Evolutionary conservation across 2,797 vertebrate species (phyloP).

Genomic region (Diplodus sargus): DNA sequence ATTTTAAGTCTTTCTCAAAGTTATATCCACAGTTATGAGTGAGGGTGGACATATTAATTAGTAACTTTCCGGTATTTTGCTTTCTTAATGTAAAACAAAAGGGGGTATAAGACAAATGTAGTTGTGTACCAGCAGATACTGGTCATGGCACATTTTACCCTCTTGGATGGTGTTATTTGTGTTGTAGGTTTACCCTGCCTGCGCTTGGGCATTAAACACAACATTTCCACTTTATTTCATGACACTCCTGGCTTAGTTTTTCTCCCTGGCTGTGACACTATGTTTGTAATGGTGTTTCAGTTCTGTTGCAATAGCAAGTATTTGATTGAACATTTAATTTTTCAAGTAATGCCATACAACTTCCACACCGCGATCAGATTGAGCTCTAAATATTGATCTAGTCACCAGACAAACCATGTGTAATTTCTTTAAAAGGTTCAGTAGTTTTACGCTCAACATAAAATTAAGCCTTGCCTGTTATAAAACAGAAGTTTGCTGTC

Average conservation of each 20-base stretch:
- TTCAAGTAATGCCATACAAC: background rate
- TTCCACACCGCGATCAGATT: background rate
- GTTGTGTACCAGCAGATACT: background rate
- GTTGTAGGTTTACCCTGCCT: background rate
- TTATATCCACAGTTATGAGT: background rate
- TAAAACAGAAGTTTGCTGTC: background rate
- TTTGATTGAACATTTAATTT: background rate
- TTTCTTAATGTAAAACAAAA: conserved; percentile 8
- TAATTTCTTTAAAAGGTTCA: background rate
- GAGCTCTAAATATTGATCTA: background rate
- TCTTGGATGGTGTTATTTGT: conserved; percentile 5
- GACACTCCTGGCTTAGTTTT: background rate
- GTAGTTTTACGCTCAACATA: too few relatives aligned
- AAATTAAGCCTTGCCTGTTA: background rate
- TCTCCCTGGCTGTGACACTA: background rate
- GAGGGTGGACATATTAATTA: background rate
- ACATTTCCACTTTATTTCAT: background rate
- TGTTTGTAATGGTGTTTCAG: background rate
- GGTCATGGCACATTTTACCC: conserved; percentile 5
- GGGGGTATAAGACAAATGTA: background rate
- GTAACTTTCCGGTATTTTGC: background rate
- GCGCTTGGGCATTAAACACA: background rate
- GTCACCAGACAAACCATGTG: background rate
- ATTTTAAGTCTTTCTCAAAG: conserved; percentile 5
- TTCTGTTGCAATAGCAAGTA: background rate